phyloP scores from a whole-genome alignment of 1,140 invertebrate genomes.

The Conus betulinus region DNA sequence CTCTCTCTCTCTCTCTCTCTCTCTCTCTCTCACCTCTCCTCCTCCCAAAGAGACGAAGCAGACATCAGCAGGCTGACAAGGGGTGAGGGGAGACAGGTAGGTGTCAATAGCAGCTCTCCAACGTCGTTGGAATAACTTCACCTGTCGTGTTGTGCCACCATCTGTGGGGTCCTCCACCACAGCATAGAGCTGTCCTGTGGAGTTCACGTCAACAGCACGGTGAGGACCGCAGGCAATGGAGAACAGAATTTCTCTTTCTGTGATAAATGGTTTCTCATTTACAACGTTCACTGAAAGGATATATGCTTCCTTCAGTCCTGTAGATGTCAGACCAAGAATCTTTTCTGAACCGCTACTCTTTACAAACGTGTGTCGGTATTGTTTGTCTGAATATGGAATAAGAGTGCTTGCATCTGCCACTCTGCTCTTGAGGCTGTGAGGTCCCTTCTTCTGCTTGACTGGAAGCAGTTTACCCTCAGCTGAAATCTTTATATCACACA shows the following conservation, averaged over 20 bases:
- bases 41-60: not conserved
- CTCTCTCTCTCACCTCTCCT: no score
- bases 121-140: not conserved
- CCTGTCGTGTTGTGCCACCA: not conserved
- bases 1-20: no score
- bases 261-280: not conserved
- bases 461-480: no score
- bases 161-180: not conserved
- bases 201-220: not conserved
- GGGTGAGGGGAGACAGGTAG: not conserved
- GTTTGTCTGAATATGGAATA: not conserved
- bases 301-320: not conserved
- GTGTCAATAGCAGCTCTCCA: not conserved
- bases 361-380: not conserved
- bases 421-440: not conserved
- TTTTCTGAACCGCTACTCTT: not conserved
- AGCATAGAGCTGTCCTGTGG: not conserved
- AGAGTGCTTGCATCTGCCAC: not conserved
- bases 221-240: not conserved
- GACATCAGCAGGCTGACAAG: conserved; percentile 3
- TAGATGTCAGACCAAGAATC: not conserved
- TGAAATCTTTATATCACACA: no score
- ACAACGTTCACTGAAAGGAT: not conserved
- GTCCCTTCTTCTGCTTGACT: not conserved
- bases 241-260: not conserved